These are phyloP conservation scores for Drosophila arizonae DNA, from an alignment of 1,140 invertebrate species.

Conservation along the genomic window DNA sequence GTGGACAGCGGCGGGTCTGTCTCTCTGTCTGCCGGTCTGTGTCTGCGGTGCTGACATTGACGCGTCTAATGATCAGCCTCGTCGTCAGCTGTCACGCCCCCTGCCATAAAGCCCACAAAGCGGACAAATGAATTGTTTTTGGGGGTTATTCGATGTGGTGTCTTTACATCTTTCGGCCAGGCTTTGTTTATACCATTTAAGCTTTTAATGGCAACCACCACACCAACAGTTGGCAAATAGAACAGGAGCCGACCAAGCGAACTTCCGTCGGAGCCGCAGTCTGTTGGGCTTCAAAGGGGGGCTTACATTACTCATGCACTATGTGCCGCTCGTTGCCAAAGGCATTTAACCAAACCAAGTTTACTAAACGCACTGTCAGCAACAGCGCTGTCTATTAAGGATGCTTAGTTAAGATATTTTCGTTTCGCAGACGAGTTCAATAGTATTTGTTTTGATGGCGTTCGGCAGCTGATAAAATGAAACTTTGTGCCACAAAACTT, in stretches of 20 bases:
- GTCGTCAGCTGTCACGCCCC: conserved; percentile 3
- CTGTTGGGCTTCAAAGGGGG: conserved; percentile 3
- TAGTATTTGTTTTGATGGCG: conserved; percentile 1
- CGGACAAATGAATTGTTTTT: conserved; percentile 28
- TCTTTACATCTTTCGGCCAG: conserved; percentile 36
- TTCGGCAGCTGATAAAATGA: conserved; percentile 16
- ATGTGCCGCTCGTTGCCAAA: conserved; percentile 14
- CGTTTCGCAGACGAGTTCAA: conserved; percentile 18
- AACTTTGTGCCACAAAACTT: conserved; percentile 20
- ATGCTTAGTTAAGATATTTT: conserved; percentile 12
- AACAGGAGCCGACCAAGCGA: conserved; percentile 39
- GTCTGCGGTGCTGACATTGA: conserved; percentile 58
- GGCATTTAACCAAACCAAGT: conserved; percentile 7
- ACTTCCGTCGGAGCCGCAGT: conserved; percentile 45
- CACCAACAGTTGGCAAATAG: conserved; percentile 27
- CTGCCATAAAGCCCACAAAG: not conserved
- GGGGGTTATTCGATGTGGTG: conserved; percentile 14
- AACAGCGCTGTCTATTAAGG: conserved; percentile 25
- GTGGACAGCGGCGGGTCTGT: conserved; percentile 40
- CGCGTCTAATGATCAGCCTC: conserved; percentile 60
- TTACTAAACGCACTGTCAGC: conserved; percentile 8
- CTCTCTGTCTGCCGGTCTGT: conserved; percentile 10
- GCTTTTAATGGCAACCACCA: conserved; percentile 52
- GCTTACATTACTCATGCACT: not conserved
- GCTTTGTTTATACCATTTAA: conserved; percentile 65